Base-by-base conservation (phyloP, 1,140 invertebrate species). In the Drosophila obscura region DNA sequence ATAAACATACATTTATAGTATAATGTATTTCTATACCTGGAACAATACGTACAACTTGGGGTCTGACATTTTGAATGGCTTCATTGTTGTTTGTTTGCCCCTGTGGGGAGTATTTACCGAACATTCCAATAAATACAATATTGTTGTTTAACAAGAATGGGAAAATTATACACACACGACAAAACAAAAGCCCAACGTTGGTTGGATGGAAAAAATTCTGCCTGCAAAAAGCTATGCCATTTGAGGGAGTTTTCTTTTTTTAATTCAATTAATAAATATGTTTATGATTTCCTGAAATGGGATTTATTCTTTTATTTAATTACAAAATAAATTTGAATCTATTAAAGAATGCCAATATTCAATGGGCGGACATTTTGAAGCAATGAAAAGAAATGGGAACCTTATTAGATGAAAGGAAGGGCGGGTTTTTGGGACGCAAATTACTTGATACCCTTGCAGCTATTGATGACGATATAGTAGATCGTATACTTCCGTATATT, bases 31-130 rank as follows among this genome's bases (percentile, higher is more conserved):
- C 13, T 8, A 5, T 16, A 39, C 7, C 28, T 24, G 16, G 16
- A 50, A 72, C 55, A 69, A 52, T 69, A 55, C 44, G 60, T 19
- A 68, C 63, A 50, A 28, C 19, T 52, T 57, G 4, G 44, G 60
- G 15, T 16, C 16, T 35, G 19, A 24, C 24, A 41, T 31, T 65
- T 24, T 24, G n/a, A 65, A 50, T 44, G 46, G 35, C 15, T 19
- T 7, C 3, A 39, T 56, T 49, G 31, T 15, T 48, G 46, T 45
- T 26, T 31, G 43, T 53, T 24, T 44, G n/a, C 59, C 60, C 35
- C 35, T 5, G 4, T 35, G 4, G 49, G 41, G 35, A n/a, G 52
- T 48, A 48, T 48, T 19, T 46, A 60, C 8, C 35, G 49, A 51
- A 68, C 67, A 62, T 48, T 15, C 16, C 35, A 71, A 69, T 69